Evolutionary conservation across 1,140 invertebrate species (phyloP).

Genomic region (Anastrepha ludens): DNA sequence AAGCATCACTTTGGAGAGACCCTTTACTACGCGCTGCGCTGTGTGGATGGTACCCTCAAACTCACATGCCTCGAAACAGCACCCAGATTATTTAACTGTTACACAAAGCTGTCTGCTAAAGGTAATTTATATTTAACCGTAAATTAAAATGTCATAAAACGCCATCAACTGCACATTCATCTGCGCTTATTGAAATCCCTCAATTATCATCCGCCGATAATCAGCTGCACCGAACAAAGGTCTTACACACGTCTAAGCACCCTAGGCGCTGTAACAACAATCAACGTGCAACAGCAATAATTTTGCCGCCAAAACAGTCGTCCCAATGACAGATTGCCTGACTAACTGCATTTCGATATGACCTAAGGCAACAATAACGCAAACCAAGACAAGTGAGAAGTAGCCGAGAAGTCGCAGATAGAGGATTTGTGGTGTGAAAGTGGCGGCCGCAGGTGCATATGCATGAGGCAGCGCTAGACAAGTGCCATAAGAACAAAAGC

Average conservation of each 20-base stretch:
- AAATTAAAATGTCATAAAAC: background rate
- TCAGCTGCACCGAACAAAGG: background rate
- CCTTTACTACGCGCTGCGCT: too few relatives aligned
- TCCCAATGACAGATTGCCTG: constrained; percentile 46
- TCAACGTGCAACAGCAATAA: background rate
- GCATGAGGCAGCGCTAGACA: constrained; percentile 5
- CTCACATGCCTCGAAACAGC: too few relatives aligned
- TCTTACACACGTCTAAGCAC: background rate
- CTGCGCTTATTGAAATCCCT: background rate
- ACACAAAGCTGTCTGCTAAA: too few relatives aligned
- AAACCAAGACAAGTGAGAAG: background rate
- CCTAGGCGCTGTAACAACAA: background rate
- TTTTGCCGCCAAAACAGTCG: constrained; percentile 34
- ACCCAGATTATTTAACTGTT: too few relatives aligned
- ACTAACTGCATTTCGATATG: constrained; percentile 48
- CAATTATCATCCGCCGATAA: background rate
- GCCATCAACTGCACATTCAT: background rate
- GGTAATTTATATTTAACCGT: background rate
- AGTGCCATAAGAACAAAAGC: constrained; percentile 3
- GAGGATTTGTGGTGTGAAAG: constrained; percentile 49
- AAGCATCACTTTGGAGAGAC: too few relatives aligned
- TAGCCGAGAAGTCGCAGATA: background rate
- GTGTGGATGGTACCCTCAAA: too few relatives aligned
- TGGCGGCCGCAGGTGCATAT: constrained; percentile 36
- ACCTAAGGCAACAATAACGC: background rate